A percentile compares a stretch with the other conserved stretches of the same genome.
Evolutionary conservation across 2,888 invertebrate genomes (phyloP).

Genomic region (Ariolimax columbianus): DNA sequence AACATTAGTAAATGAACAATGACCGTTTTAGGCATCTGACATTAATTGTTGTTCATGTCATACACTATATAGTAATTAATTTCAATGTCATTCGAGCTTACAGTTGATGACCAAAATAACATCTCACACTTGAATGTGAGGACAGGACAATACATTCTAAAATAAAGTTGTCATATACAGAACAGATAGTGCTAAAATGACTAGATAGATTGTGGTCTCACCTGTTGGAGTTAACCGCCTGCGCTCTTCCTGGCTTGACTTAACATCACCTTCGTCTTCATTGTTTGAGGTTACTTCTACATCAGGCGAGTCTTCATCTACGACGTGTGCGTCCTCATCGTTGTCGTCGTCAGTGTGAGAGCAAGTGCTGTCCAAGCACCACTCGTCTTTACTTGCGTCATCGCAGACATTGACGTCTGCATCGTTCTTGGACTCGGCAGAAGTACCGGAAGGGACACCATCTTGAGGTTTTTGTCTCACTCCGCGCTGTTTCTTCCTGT

Average conservation of each 20-base stretch:
- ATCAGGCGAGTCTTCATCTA: slow-evolving; percentile 56
- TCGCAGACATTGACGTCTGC: slow-evolving; percentile 42
- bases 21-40: too few species aligned
- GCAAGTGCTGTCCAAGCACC: slow-evolving; percentile 18
- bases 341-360: slow-evolving; percentile 47
- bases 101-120: too few species aligned
- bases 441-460: background rate
- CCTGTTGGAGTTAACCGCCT: background rate
- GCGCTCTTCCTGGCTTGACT: background rate
- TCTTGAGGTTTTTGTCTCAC: slow-evolving; percentile 53
- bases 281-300: slow-evolving; percentile 3
- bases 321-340: slow-evolving; percentile 37
- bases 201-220: background rate
- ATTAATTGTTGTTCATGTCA: too few species aligned
- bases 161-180: too few species aligned
- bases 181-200: too few species aligned
- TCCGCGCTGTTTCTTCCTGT: slow-evolving; percentile 91
- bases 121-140: too few species aligned
- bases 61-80: too few species aligned
- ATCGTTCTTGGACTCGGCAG: background rate
- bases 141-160: too few species aligned
- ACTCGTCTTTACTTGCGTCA: slow-evolving; percentile 39
- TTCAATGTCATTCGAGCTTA: too few species aligned
- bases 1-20: too few species aligned
- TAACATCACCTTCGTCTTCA: background rate